phyloP scores from a whole-genome alignment of 2,113 vertebrate species.

The Hemicordylus capensis region DNA sequence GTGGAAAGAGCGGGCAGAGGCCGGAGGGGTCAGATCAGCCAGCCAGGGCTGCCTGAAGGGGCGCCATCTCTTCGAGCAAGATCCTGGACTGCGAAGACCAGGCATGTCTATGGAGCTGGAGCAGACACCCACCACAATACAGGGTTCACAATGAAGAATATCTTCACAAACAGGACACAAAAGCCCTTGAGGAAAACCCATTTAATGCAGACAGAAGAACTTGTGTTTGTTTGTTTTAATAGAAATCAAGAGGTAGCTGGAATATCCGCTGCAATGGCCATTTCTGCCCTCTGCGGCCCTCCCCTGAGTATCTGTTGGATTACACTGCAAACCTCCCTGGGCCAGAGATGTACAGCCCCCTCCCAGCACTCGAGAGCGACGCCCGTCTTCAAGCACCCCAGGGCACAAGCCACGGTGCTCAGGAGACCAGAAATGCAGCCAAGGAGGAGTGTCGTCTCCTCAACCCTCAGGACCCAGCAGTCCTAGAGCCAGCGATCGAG shows the following conservation, averaged over 20 bases:
- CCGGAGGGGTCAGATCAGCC: background rate
- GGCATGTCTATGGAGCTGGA: background rate
- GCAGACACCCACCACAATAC: no score
- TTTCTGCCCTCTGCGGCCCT: no score
- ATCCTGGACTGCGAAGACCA: background rate
- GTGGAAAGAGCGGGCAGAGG: background rate
- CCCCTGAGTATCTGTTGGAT: no score
- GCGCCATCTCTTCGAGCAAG: no score
- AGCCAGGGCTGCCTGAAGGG: no score
- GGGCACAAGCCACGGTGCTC: accelerated
- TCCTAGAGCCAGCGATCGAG: background rate
- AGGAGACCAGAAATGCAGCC: accelerated
- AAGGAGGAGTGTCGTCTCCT: background rate
- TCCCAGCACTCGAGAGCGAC: no score
- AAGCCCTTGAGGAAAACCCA: background rate
- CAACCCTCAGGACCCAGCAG: no score
- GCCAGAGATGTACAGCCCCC: no score
- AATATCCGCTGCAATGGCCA: no score
- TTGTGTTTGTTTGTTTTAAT: background rate
- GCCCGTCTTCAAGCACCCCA: no score
- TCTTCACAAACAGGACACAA: background rate
- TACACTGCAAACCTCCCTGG: no score
- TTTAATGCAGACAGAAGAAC: background rate
- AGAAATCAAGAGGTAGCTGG: background rate
- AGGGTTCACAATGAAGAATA: background rate